These are phyloP conservation scores for Brenthis daphne DNA, from an alignment of 2,888 invertebrate species.

Conservation along the genomic window DNA sequence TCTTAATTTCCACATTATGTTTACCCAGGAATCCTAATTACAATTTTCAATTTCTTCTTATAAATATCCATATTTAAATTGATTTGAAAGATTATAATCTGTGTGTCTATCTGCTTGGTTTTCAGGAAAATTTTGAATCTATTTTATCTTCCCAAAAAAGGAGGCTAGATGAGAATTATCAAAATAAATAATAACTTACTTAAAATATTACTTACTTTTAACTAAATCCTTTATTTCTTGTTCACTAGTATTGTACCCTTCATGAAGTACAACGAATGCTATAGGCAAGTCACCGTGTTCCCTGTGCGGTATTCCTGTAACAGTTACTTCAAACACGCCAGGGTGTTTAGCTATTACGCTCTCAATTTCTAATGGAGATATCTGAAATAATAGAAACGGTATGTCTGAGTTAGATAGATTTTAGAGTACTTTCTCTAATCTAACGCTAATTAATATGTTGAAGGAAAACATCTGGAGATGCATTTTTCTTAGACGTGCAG, in stretches of 20 bases:
- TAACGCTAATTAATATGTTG: not conserved
- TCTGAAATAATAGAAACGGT: slow-evolving; percentile 48
- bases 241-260: slow-evolving; percentile 46
- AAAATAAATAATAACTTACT: not conserved
- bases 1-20: too few relatives aligned
- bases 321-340: slow-evolving; percentile 55
- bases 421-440: not conserved
- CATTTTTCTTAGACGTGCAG: too few relatives aligned
- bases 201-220: slow-evolving; percentile 47
- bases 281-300: slow-evolving; percentile 57
- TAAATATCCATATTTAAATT: too few relatives aligned
- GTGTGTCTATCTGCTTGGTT: too few relatives aligned
- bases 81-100: too few relatives aligned
- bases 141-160: too few relatives aligned
- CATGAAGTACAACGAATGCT: slow-evolving; percentile 52
- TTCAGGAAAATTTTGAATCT: too few relatives aligned
- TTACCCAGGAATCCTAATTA: too few relatives aligned
- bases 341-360: slow-evolving; percentile 53
- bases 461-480: not conserved
- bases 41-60: too few relatives aligned
- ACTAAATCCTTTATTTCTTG: slow-evolving; percentile 60
- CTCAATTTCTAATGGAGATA: slow-evolving; percentile 62
- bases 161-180: too few relatives aligned
- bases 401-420: slow-evolving; percentile 39
- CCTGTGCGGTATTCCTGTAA: slow-evolving; percentile 53